Evolutionary conservation across 1,140 invertebrate genomes (phyloP).

Genomic region (Littorina saxatilis): DNA sequence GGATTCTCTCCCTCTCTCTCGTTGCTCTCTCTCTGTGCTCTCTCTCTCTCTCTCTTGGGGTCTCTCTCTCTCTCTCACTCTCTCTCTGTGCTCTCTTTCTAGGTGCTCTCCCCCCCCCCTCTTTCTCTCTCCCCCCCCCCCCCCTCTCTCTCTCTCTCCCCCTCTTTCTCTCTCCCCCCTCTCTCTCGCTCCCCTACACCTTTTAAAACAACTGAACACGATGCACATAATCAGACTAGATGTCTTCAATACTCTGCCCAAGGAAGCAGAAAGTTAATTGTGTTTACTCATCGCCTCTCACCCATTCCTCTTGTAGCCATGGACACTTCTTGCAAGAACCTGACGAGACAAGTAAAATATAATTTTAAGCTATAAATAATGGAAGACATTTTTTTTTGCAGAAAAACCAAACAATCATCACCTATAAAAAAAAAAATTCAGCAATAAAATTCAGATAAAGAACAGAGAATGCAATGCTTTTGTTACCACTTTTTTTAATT

Average conservation of each 20-base stretch:
- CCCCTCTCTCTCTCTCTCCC: neutral
- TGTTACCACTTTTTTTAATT: too few relatives aligned
- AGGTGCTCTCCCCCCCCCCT: neutral
- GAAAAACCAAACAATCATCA: neutral
- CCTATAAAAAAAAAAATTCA: too few relatives aligned
- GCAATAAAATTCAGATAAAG: too few relatives aligned
- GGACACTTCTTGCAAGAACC: conserved; percentile 78
- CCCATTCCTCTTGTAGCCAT: conserved; percentile 74
- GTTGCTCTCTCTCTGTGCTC: conserved; percentile 16
- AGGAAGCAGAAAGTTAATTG: neutral
- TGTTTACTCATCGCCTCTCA: neutral
- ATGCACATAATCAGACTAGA: neutral
- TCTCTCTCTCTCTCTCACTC: conserved; percentile 19
- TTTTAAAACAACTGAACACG: too few relatives aligned
- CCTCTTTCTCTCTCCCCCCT: neutral
- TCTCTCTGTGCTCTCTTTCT: neutral
- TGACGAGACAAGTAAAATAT: conserved; percentile 43
- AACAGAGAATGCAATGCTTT: too few relatives aligned
- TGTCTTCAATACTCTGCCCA: too few relatives aligned
- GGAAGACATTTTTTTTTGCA: too few relatives aligned
- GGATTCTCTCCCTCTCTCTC: too few relatives aligned
- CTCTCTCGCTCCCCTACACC: neutral
- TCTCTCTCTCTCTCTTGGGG: conserved; percentile 6
- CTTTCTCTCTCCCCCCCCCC: neutral
- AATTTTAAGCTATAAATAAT: too few relatives aligned